Percentiles rank a stretch among this genome's conserved stretches.
These are phyloP conservation scores for Mythimna vitellina DNA, from an alignment of 2,888 invertebrate genomes.

Conservation along the genomic window DNA sequence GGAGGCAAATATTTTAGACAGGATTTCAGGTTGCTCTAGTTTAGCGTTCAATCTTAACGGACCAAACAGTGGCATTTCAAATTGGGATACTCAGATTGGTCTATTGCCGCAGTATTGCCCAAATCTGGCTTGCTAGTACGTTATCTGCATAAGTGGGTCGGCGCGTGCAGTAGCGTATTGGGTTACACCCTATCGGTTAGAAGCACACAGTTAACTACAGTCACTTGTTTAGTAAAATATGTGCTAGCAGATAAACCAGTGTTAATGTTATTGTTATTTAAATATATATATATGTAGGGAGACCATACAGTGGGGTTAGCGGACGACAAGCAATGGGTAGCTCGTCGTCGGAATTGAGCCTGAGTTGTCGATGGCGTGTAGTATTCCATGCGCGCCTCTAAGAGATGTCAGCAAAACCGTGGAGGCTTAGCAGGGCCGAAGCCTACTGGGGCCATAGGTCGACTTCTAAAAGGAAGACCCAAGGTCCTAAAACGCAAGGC, in stretches of 20 bases:
- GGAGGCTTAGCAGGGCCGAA: too few relatives aligned
- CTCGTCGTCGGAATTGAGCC: too few relatives aligned
- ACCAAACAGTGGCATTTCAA: neutral
- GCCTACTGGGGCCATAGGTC: too few relatives aligned
- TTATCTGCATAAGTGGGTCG: constrained; percentile 33
- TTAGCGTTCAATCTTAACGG: neutral
- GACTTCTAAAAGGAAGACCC: too few relatives aligned
- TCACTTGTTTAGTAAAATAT: constrained; percentile 38
- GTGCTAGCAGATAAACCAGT: constrained; percentile 29
- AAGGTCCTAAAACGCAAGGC: too few relatives aligned
- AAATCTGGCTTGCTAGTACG: constrained; percentile 6
- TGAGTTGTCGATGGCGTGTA: too few relatives aligned
- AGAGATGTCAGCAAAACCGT: too few relatives aligned
- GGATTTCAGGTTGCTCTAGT: neutral
- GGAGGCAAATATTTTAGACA: neutral
- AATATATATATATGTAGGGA: neutral
- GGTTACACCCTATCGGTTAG: constrained; percentile 35
- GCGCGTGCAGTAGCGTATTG: constrained; percentile 43
- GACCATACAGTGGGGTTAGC: neutral
- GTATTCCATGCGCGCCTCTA: too few relatives aligned
- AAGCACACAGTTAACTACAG: neutral
- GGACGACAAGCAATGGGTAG: too few relatives aligned
- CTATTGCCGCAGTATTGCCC: neutral
- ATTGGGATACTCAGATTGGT: constrained; percentile 10
- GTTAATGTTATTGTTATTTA: constrained; percentile 4